Conservation (phyloP, 2,797 vertebrate genomes). For the Melopsittacus undulatus region DNA sequence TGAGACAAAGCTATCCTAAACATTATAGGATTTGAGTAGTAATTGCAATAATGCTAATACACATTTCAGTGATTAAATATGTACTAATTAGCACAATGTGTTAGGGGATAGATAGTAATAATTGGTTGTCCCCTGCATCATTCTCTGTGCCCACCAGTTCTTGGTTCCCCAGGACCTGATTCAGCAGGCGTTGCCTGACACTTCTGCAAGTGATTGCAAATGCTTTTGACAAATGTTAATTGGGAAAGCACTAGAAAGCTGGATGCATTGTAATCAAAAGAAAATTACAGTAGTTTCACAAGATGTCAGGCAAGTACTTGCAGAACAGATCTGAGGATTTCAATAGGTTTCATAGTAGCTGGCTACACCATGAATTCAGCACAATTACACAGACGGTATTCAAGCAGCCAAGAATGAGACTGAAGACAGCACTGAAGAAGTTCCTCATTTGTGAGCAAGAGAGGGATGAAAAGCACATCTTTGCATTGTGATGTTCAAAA, state of each 20-base stretch:
- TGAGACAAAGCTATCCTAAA: slow-evolving; percentile 69
- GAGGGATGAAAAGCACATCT: not conserved
- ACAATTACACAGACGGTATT: slow-evolving; percentile 36
- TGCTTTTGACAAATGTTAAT: slow-evolving; percentile 83
- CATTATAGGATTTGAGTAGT: slow-evolving; percentile 48
- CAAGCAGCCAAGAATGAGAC: slow-evolving; percentile 51
- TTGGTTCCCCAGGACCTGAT: slow-evolving; percentile 13
- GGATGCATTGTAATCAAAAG: slow-evolving; percentile 80
- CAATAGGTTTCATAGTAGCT: slow-evolving; percentile 57
- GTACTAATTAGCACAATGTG: slow-evolving; percentile 71
- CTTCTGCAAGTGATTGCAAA: slow-evolving; percentile 63
- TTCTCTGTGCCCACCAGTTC: not conserved
- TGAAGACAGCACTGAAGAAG: slow-evolving; percentile 16
- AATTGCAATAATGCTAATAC: slow-evolving; percentile 59
- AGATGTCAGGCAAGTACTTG: slow-evolving; percentile 71
- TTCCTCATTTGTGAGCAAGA: slow-evolving; percentile 4
- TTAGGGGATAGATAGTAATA: slow-evolving; percentile 43
- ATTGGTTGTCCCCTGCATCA: slow-evolving; percentile 22
- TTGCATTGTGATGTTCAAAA: not conserved
- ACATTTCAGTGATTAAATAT: slow-evolving; percentile 66
- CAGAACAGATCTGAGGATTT: slow-evolving; percentile 65
- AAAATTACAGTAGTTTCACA: slow-evolving; percentile 76
- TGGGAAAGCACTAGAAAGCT: slow-evolving; percentile 80
- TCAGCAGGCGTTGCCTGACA: slow-evolving; percentile 49
- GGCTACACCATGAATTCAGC: slow-evolving; percentile 42